These are phyloP conservation scores for Zaprionus taronus DNA, from an alignment of 1,140 invertebrate genomes.

Conservation along the genomic window DNA sequence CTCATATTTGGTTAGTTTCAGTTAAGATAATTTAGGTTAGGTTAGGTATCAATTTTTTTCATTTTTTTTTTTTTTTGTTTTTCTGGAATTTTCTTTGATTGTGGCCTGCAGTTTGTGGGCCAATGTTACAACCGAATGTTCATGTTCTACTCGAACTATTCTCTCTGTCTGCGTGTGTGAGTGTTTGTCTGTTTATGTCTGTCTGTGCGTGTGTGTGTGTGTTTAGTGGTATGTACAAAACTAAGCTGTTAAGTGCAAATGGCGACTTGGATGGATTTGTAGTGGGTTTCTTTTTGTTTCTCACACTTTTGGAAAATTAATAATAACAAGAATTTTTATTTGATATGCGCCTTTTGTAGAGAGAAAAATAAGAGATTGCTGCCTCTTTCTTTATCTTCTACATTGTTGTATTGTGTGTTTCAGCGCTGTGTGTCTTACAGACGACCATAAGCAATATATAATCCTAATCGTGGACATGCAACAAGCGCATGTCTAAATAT, in stretches of 20 bases:
- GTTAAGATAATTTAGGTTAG: constrained; percentile 13
- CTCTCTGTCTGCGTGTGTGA: constrained; percentile 8
- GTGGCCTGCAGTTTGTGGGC: constrained; percentile 37
- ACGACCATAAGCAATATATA: constrained; percentile 41
- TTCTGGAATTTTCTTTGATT: constrained; percentile 42
- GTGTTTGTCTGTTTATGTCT: constrained; percentile 9
- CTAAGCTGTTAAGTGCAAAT: constrained; percentile 47
- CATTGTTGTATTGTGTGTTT: neutral
- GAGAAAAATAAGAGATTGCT: neutral
- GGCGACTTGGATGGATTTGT: constrained; percentile 48
- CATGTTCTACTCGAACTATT: constrained; percentile 45
- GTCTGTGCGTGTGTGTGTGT: constrained; percentile 13
- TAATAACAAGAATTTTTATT: constrained; percentile 33
- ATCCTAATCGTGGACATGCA: constrained; percentile 23
- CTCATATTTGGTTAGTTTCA: constrained; percentile 13
- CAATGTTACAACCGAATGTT: constrained; percentile 55
- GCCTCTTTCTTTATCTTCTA: neutral
- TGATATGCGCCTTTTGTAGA: constrained; percentile 31
- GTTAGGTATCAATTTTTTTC: neutral
- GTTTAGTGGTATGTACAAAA: constrained; percentile 45
- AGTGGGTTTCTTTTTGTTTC: neutral
- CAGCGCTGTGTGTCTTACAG: constrained; percentile 40
- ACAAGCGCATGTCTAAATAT: constrained; percentile 27
- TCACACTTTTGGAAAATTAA: neutral
- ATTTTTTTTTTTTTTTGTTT: constrained; percentile 13